Evolutionary conservation across 2,113 vertebrate species (phyloP).

Genomic region (Gymnobelideus leadbeateri): DNA sequence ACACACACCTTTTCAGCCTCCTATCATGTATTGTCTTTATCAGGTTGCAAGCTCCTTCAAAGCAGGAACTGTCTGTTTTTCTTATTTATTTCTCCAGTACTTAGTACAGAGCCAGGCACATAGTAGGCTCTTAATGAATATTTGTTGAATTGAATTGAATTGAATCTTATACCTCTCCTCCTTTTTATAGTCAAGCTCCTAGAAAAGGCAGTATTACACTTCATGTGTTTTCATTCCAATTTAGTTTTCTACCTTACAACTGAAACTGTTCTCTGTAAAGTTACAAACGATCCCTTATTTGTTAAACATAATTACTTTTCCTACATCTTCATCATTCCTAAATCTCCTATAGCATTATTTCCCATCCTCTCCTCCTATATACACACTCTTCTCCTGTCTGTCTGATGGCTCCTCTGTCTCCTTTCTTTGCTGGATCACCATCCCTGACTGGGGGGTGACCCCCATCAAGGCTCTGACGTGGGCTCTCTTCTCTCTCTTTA

Average conservation of each 20-base stretch:
- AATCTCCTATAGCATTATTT: too few relatives aligned
- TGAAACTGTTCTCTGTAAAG: not conserved
- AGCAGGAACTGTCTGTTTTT: not conserved
- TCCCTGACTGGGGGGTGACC: too few relatives aligned
- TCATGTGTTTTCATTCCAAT: not conserved
- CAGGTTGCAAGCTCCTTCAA: not conserved
- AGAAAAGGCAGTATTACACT: not conserved
- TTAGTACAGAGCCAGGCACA: not conserved
- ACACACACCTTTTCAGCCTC: not conserved
- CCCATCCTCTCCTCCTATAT: too few relatives aligned
- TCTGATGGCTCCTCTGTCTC: too few relatives aligned
- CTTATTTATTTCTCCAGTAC: not conserved
- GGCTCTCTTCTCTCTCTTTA: not conserved
- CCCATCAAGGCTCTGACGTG: too few relatives aligned
- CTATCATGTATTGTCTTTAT: not conserved
- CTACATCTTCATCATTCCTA: too few relatives aligned
- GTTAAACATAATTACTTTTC: too few relatives aligned
- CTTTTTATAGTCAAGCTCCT: not conserved
- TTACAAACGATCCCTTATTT: not conserved
- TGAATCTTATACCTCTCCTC: not conserved
- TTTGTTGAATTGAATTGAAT: not conserved
- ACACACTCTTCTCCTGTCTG: too few relatives aligned
- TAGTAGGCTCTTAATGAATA: not conserved
- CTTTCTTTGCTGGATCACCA: too few relatives aligned
- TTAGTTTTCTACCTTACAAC: not conserved